Conservation (phyloP, 2,113 vertebrate genomes). For the Peromyscus polionotus region DNA sequence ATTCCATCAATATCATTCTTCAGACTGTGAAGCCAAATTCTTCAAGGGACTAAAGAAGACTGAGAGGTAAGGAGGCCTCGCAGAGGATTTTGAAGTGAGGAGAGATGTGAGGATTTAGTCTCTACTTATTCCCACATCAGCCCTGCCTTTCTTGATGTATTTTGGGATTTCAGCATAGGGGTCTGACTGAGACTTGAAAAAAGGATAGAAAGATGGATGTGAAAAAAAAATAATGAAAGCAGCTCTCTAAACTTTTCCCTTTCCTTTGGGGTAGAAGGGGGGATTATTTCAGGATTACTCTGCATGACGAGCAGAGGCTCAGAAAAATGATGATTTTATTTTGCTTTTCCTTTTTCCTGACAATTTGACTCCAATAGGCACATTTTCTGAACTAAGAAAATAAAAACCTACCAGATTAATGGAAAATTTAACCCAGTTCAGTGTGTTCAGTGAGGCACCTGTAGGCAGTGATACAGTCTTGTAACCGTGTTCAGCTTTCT, state of each 20-base stretch:
- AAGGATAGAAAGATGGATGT: slow-evolving; percentile 53
- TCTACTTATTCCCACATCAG: slow-evolving; percentile 66
- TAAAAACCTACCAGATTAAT: slow-evolving; percentile 16
- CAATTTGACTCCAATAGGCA: slow-evolving; percentile 7
- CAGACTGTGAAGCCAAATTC: slow-evolving; percentile 53
- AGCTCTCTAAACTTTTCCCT: slow-evolving; percentile 64
- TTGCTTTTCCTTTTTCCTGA: neutral
- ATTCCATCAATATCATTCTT: slow-evolving; percentile 48
- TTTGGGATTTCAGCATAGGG: slow-evolving; percentile 74
- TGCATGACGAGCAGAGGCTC: slow-evolving; percentile 45
- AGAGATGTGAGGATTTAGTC: slow-evolving; percentile 67
- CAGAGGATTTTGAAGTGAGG: slow-evolving; percentile 69
- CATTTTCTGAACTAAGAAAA: slow-evolving; percentile 52
- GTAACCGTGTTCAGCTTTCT: neutral
- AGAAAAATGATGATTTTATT: slow-evolving; percentile 54
- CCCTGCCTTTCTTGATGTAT: slow-evolving; percentile 75
- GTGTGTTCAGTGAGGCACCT: neutral
- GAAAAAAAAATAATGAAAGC: slow-evolving; percentile 64
- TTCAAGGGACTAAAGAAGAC: slow-evolving; percentile 74
- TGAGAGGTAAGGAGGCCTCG: slow-evolving; percentile 30
- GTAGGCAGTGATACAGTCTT: neutral
- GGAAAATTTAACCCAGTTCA: neutral
- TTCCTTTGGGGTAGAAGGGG: neutral
- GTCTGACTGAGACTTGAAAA: slow-evolving; percentile 65
- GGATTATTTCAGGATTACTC: slow-evolving; percentile 61